A percentile compares a stretch with the other conserved stretches of the same genome.
These are phyloP conservation scores for Acanthis flammea DNA, from an alignment of 2,797 vertebrate genomes.

Conservation along the genomic window DNA sequence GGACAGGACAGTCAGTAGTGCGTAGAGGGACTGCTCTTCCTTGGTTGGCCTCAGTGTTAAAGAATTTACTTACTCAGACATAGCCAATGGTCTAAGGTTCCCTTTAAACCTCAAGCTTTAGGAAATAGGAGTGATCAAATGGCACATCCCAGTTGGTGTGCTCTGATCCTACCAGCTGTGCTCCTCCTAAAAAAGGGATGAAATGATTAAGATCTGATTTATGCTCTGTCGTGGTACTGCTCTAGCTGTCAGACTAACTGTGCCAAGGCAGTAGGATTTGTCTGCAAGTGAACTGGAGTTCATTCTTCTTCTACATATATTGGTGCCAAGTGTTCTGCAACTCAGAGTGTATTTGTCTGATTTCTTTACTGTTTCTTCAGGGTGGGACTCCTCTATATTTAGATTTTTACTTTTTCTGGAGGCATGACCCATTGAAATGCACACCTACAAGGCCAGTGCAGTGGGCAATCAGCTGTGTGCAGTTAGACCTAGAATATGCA, in stretches of 20 bases:
- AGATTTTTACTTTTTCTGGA: not conserved
- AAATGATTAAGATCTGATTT: constrained; percentile 61
- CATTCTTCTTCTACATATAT: not conserved
- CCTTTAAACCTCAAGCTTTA: constrained; percentile 37
- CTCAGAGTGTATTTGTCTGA: not conserved
- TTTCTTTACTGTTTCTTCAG: not conserved
- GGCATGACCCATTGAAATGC: not conserved
- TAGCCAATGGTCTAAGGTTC: constrained; percentile 30
- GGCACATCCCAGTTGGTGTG: not conserved
- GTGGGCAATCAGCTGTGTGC: not conserved
- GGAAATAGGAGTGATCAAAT: constrained; percentile 56
- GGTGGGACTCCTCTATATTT: not conserved
- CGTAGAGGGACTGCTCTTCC: not conserved
- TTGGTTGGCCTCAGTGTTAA: not conserved
- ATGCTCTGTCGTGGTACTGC: not conserved
- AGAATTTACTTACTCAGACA: not conserved
- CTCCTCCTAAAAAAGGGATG: constrained; percentile 31
- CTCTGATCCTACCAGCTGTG: constrained; percentile 35
- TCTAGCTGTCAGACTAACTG: constrained; percentile 31
- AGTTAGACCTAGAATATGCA: not conserved
- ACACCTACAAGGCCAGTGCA: not conserved
- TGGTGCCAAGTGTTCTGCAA: not conserved
- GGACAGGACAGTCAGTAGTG: not conserved
- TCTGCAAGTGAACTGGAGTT: constrained; percentile 26
- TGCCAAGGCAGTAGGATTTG: constrained; percentile 3